Evolutionary conservation across 1,140 invertebrate species (phyloP), one percentile per base, ranked within the genome.

Genomic region (Helicoverpa zea): DNA sequence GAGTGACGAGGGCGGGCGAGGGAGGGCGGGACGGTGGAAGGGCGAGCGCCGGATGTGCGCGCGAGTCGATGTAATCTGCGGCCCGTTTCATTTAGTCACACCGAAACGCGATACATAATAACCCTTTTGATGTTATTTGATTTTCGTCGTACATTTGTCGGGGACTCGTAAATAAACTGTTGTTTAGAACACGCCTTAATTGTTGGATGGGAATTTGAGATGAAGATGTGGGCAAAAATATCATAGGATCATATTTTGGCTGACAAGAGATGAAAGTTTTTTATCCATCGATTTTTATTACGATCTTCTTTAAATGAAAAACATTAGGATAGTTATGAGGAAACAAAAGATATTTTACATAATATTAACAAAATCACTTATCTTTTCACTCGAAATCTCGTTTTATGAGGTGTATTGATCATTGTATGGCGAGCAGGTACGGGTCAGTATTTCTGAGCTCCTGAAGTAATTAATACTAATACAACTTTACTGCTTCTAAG

Each of bases 101-200:
- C 76, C 56, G 84, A 87, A 88, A 90, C 84, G 73, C 82, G 88
- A 90, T 88, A 87, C 85, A 85, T 84, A 86, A 88, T 84, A 83
- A 76, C 83, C 84, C 84, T 88, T 92, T 92, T 91, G 90, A 91
- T 91, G 86, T 89, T 83, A 83, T 84, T 87, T 83, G 83, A 88
- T 87, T 90, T 89, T 87, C 58, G 83, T 87, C 88, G 88, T 87
- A 88, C 89, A 86, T 91, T 91, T 86, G 63, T 64, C 81, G 86
- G 86, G 80, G 78, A 35, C 9, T 75, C 83, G 83, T 87, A 85
- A 87, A 89, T 87, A 86, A 86, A 68, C 72, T 58, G 47, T 63
- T 76, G 79, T 76, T 81, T 68, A 52, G 47, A 54, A 66, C 63
- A 76, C 63, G 68, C 16, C 35, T 70, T 79, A 58, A 52, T 63